Base-by-base conservation (phyloP, 92 coral and sea anemone genomes). In the Porites lobata region DNA sequence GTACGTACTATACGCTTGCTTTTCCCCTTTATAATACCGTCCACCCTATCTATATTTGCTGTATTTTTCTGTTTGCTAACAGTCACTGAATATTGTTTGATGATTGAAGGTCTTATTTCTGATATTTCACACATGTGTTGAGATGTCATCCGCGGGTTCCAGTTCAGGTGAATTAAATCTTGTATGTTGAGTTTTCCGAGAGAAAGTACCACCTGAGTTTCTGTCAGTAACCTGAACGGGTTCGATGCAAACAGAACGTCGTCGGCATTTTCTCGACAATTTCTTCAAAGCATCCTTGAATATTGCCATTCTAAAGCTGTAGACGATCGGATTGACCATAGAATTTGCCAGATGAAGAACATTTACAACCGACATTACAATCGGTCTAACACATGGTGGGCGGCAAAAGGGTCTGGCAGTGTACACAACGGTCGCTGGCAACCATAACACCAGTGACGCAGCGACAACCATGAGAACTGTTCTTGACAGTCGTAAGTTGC, bases 241-340 rank as follows among this genome's bases (percentile, higher is more conserved):
- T 67, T 12, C 38, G 1, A 67, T 9, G 9, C 29, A 12, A 67
- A 67, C 15, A 56, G 10, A 20, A 8, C 24, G 12, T 50, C 13
- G 15, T 5, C 79, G 14, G 4, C 72, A 57, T 10, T 19, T 78
- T 14, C 43, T 13, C n/a, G 22, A 66, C 22, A 26, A 21, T 52
- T 50, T 65, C 12, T n/a, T 79, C 74, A 79, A 65, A 10, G 84
- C 75, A 20, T 50, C 84, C 66, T 65, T 50, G 19, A 79, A 79
- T 11, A 79, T 24, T 13, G 66, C 29, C 84, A 79, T 79, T 32
- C 74, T 50, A 79, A 65, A 65, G 14, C 72, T 79, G 84, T 65
- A 65, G 19, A 79, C 74, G 21, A 65, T 32, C 1, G 71, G 83
- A 9, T 78, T 78, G 9, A 81, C 75, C 75, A 82, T 57, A 11